Percentiles rank a stretch among this genome's conserved stretches.
Conservation (phyloP, 2,113 vertebrate genomes). For the Microtus montanus region DNA sequence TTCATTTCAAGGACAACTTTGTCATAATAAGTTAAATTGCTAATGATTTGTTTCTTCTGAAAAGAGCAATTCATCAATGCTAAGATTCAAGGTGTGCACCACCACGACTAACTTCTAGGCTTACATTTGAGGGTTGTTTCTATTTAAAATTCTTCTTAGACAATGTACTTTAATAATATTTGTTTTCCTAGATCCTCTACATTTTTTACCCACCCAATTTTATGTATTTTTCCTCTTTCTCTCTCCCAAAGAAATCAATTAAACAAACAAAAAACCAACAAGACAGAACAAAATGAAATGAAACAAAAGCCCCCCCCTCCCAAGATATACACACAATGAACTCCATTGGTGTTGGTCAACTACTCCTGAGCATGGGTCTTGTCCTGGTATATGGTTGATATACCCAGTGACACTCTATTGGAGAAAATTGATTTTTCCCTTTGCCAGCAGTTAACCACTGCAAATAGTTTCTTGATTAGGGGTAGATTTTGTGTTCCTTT, state of each 20-base stretch:
- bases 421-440: not conserved
- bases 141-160: not conserved
- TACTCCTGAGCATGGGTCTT: not conserved
- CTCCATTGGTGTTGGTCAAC: not conserved
- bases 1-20: not conserved
- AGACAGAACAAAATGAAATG: not conserved
- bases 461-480: not conserved
- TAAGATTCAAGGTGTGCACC: not conserved
- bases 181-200: not conserved
- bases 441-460: not conserved
- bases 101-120: too few species aligned
- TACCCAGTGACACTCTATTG: not conserved
- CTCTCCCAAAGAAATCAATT: not conserved
- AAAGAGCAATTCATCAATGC: not conserved
- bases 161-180: not conserved
- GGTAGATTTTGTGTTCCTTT: not conserved
- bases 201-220: not conserved
- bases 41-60: not conserved
- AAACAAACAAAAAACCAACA: not conserved
- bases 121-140: not conserved
- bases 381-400: not conserved
- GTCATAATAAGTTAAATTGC: not conserved
- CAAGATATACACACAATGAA: not conserved
- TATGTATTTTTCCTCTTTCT: not conserved
- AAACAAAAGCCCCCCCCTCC: not conserved